Evolutionary conservation across 2,113 vertebrate genomes (phyloP).

Genomic region (Herpailurus yagouaroundi): DNA sequence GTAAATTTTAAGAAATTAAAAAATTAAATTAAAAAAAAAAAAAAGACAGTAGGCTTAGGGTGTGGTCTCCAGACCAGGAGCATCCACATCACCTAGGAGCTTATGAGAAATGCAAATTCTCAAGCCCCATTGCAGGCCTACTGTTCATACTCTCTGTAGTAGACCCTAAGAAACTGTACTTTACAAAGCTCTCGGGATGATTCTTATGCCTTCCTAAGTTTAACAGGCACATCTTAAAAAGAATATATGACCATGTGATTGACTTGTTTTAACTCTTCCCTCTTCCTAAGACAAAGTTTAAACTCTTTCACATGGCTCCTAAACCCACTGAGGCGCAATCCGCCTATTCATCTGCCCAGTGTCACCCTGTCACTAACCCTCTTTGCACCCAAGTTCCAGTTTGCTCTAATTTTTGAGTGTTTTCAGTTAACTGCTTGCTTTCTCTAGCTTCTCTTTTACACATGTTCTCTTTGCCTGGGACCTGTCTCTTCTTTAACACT

Average conservation of each 20-base stretch:
- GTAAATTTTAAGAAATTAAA: too few species aligned
- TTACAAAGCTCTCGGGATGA: not conserved
- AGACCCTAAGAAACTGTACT: not conserved
- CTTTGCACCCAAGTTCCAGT: not conserved
- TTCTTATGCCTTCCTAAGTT: not conserved
- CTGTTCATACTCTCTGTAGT: not conserved
- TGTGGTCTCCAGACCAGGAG: not conserved
- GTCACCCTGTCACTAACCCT: not conserved
- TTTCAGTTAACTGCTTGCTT: not conserved
- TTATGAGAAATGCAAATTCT: not conserved
- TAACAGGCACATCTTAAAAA: not conserved
- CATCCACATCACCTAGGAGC: fast-evolving
- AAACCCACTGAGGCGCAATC: not conserved
- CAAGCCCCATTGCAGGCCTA: not conserved
- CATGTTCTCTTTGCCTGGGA: not conserved
- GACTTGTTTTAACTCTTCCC: not conserved
- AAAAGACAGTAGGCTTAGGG: not conserved
- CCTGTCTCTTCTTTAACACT: not conserved
- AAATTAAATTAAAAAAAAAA: too few species aligned
- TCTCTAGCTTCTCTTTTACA: not conserved
- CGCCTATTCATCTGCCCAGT: not conserved
- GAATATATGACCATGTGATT: not conserved
- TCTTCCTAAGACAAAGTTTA: not conserved
- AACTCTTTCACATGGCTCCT: not conserved
- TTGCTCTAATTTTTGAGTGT: not conserved